phyloP scores from a whole-genome alignment of 2,113 vertebrate species.

The Puffinus mauretanicus region DNA sequence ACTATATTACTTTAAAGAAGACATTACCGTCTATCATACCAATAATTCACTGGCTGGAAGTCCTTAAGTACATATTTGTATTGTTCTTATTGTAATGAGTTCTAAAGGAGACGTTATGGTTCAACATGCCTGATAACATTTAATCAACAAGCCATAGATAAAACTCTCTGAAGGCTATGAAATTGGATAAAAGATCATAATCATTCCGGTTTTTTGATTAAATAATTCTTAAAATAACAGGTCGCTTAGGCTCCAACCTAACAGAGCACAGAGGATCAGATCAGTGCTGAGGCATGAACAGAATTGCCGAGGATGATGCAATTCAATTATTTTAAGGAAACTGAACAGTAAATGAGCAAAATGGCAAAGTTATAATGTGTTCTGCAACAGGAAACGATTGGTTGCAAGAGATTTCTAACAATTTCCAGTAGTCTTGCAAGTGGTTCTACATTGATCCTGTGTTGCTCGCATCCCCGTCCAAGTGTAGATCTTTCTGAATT shows the following conservation, averaged over 20 bases:
- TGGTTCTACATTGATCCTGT: not conserved
- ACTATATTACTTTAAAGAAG: not conserved
- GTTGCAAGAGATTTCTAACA: not conserved
- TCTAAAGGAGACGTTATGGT: not conserved
- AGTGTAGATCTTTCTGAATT: not conserved
- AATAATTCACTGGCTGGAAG: not conserved
- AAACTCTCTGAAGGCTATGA: not conserved
- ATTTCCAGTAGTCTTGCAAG: not conserved
- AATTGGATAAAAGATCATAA: not conserved
- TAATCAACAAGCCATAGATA: slow-evolving; percentile 22
- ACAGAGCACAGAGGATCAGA: not conserved
- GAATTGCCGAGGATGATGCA: not conserved
- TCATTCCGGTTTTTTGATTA: not conserved
- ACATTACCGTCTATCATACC: not conserved
- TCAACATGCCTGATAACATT: slow-evolving; percentile 9
- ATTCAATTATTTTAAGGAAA: not conserved
- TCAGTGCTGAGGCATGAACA: not conserved
- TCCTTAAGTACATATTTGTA: slow-evolving; percentile 27
- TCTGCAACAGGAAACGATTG: not conserved
- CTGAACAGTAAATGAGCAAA: not conserved
- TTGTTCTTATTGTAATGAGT: slow-evolving; percentile 10
- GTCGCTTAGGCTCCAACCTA: not conserved
- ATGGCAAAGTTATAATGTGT: not conserved
- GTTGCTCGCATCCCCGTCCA: not conserved
- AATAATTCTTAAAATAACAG: slow-evolving; percentile 12